Percentiles rank a stretch among this genome's conserved stretches.
Evolutionary conservation across 2,888 invertebrate genomes (phyloP).

Genomic region (Drosophila nr. fundita): DNA sequence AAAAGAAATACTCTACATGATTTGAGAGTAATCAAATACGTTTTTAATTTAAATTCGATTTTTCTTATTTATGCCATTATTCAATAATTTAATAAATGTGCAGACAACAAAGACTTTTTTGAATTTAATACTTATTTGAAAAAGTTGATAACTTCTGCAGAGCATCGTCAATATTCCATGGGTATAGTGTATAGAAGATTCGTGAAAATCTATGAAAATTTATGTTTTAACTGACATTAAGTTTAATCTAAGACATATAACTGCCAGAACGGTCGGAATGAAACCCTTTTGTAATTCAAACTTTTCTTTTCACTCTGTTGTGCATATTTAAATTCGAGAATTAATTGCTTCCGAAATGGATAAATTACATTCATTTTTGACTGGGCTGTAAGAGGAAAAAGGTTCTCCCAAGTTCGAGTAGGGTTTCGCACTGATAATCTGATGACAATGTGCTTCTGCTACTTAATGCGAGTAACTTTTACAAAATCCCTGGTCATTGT

Average conservation of each 20-base stretch:
- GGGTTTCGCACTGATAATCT: constrained; percentile 15
- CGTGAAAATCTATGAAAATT: neutral
- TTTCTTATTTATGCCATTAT: neutral
- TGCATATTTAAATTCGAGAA: constrained; percentile 6
- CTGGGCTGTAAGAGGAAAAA: neutral
- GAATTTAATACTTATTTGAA: neutral
- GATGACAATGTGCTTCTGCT: constrained; percentile 22
- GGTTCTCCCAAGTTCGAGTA: neutral
- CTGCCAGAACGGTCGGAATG: neutral
- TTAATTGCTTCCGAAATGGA: neutral
- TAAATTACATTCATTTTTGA: constrained; percentile 11
- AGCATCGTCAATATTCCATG: neutral
- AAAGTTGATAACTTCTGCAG: constrained; percentile 1
- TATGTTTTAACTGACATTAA: neutral
- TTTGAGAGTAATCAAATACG: neutral
- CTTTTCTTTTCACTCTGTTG: constrained; percentile 3
- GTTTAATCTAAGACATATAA: neutral
- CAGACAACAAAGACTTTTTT: neutral
- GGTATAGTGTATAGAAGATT: neutral
- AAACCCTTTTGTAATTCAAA: constrained; percentile 1
- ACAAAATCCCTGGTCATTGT: constrained; percentile 43
- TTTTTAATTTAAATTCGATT: neutral
- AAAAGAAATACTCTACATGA: neutral
- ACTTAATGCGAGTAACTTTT: constrained; percentile 9
- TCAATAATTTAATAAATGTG: neutral